These are phyloP conservation scores for Acronicta leporina DNA, from an alignment of 2,888 invertebrate species.

Conservation along the genomic window DNA sequence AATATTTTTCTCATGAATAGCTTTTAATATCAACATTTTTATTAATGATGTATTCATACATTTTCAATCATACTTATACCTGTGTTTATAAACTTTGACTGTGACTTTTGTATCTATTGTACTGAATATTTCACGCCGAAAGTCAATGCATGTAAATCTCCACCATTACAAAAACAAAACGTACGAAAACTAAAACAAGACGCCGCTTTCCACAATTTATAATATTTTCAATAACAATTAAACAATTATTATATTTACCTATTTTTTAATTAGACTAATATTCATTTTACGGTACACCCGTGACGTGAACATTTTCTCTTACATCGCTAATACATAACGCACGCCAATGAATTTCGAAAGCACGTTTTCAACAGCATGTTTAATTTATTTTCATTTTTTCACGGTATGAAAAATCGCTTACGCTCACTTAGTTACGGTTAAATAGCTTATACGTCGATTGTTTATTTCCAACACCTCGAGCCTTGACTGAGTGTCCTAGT, in stretches of 20 bases:
- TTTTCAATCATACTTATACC: no score
- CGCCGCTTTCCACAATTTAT: no score
- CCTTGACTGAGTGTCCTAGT: conserved; percentile 58
- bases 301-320: conserved; percentile 6
- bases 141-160: no score
- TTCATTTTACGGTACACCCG: background rate
- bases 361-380: conserved; percentile 47
- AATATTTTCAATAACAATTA: background rate
- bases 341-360: conserved; percentile 14
- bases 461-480: conserved; percentile 49
- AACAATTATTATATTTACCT: background rate
- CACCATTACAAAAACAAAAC: no score
- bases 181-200: no score
- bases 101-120: no score
- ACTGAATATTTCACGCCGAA: no score
- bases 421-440: conserved; percentile 45
- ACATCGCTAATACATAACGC: conserved; percentile 1
- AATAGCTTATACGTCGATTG: conserved; percentile 43
- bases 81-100: no score
- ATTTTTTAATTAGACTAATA: conserved; percentile 8
- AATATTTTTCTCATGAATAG: background rate
- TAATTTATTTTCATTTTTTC: conserved; percentile 45
- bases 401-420: conserved; percentile 36
- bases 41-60: no score
- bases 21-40: no score